Percentiles rank a stretch among this genome's conserved stretches.
phyloP scores from a whole-genome alignment of 2,888 invertebrate genomes.

The Ptychoptera albimana region DNA sequence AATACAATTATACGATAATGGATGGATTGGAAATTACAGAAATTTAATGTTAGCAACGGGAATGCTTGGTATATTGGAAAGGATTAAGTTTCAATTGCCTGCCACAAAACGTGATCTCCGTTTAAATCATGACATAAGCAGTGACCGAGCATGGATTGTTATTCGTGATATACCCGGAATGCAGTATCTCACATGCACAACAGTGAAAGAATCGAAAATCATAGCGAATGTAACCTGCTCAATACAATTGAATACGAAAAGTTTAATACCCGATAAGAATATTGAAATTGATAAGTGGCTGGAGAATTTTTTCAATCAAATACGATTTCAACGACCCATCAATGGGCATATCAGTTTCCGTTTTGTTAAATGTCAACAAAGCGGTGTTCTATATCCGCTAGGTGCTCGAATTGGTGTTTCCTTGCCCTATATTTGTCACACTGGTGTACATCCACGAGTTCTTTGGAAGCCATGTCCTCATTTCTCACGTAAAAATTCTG shows the following conservation, averaged over 20 bases:
- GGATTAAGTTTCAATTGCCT: slow-evolving; percentile 53
- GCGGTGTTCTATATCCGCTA: slow-evolving; percentile 40
- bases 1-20: slow-evolving; percentile 48
- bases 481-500: slow-evolving; percentile 38
- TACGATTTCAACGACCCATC: slow-evolving; percentile 47
- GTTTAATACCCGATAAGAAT: slow-evolving; percentile 49
- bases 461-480: slow-evolving; percentile 48
- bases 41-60: slow-evolving; percentile 61
- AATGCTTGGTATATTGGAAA: slow-evolving; percentile 54
- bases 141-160: slow-evolving; percentile 61
- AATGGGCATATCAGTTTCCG: slow-evolving; percentile 68
- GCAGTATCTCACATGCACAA: slow-evolving; percentile 67
- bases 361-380: slow-evolving; percentile 46
- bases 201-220: slow-evolving; percentile 59
- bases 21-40: slow-evolving; percentile 25
- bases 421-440: slow-evolving; percentile 65
- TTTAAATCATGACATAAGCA: slow-evolving; percentile 53
- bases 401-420: slow-evolving; percentile 66
- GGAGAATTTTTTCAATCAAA: slow-evolving; percentile 48
- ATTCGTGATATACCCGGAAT: slow-evolving; percentile 60
- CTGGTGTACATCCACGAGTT: slow-evolving; percentile 46
- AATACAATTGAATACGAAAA: slow-evolving; percentile 47
- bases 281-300: slow-evolving; percentile 58
- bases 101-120: slow-evolving; percentile 45
- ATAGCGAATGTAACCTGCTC: slow-evolving; percentile 69